Evolutionary conservation across 2,113 vertebrate genomes (phyloP), one percentile per base, ranked within the genome.

Genomic region (Zosterops hypoxanthus): DNA sequence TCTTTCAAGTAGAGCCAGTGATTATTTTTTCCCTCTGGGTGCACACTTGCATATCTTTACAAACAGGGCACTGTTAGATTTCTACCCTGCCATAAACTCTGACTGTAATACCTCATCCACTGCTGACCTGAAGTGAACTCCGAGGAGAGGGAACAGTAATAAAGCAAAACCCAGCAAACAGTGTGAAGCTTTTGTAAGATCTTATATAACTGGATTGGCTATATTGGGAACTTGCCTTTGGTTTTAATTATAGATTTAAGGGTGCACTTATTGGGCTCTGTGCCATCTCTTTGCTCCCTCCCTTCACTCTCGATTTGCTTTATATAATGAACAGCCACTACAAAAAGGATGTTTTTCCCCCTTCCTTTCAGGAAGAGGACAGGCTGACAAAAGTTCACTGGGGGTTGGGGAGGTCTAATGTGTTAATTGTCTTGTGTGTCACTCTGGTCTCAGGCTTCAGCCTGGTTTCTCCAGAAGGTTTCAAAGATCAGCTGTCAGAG

Each of bases 111-210:
- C 82, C 84, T 93, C 94, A 86, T 92, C 93, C 0, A 4, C 92
- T 68, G n/a, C 88, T 95, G 97, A 96, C 98, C 98, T 97, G 47
- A 89, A 92, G 69, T 78, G 95, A 97, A 97, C 97, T 82, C 86
- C 0, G 1, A 26, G n/a, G 14, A 91, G 97, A 95, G 75, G 73
- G 94, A 94, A 91, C 63, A 49, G 69, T 92, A 95, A 95, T 94
- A 96, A 94, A 92, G 93, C 50, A n/a, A 86, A 96, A 71, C 89
- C 80, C 60, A 94, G 96, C 89, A 93, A 90, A 88, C 72, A 78
- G 85, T 57, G 69, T 93, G 90, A 93, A 56, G 88, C 92, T 92
- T 97, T 96, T 82, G 82, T 88, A 65, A 50, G 84, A 92, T 89
- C 96, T 96, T 96, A 96, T 53, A 61, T 97, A 96, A 96, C 92